Evolutionary conservation across 1,140 invertebrate species (phyloP).

Genomic region (Teleogryllus occipitalis): DNA sequence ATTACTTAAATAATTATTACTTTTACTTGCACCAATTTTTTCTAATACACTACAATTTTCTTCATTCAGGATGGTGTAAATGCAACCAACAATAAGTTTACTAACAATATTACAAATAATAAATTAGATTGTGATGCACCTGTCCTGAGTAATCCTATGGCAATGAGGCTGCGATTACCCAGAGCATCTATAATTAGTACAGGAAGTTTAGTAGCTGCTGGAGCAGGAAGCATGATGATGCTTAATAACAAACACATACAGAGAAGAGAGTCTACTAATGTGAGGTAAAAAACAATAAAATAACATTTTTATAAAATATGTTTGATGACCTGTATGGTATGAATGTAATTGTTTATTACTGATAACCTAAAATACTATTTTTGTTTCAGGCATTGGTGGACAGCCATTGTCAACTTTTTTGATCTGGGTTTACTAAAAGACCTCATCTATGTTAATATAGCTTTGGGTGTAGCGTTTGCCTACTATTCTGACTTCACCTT

Average conservation of each 20-base stretch:
- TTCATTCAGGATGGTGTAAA: no score
- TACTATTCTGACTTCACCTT: conserved; percentile 52
- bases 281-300: neutral
- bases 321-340: neutral
- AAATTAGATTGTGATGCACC: no score
- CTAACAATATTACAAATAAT: no score
- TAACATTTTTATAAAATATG: neutral
- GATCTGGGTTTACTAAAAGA: conserved; percentile 57
- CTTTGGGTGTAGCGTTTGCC: conserved; percentile 50
- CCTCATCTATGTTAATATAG: conserved; percentile 37
- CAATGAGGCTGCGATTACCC: neutral
- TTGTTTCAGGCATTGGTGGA: neutral
- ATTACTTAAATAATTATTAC: no score
- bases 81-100: no score
- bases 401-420: conserved; percentile 45
- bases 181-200: neutral
- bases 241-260: neutral
- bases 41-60: no score
- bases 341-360: neutral
- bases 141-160: neutral
- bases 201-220: neutral
- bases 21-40: no score
- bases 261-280: neutral
- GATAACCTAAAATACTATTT: neutral
- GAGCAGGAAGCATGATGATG: neutral